These are phyloP conservation scores for Agrochola lota DNA, from an alignment of 2,888 invertebrate genomes.

Conservation along the genomic window DNA sequence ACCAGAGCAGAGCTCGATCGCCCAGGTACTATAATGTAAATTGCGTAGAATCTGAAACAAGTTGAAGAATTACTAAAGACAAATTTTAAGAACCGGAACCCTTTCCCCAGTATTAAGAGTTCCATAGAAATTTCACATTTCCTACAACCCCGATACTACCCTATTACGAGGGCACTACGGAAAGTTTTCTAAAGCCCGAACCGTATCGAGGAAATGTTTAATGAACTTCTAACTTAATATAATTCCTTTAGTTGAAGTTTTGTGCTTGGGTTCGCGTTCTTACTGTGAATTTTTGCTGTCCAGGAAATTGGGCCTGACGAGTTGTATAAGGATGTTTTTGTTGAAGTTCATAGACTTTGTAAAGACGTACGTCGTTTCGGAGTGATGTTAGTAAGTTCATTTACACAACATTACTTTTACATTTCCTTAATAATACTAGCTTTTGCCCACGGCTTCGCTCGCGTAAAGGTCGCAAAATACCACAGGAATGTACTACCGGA, in stretches of 20 bases:
- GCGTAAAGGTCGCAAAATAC: too few species aligned
- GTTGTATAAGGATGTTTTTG: conserved; percentile 20
- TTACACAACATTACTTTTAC: not conserved
- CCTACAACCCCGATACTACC: conserved; percentile 50
- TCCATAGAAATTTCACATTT: conserved; percentile 58
- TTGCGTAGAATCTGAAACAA: not conserved
- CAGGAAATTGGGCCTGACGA: conserved; percentile 46
- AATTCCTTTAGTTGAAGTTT: conserved; percentile 60
- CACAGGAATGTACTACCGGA: too few species aligned
- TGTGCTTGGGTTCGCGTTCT: conserved; percentile 36
- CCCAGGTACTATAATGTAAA: too few species aligned
- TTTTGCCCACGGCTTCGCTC: too few species aligned
- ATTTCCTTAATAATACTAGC: too few species aligned
- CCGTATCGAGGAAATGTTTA: conserved; percentile 66
- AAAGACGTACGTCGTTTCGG: not conserved
- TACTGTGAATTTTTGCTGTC: conserved; percentile 50
- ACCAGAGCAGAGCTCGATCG: too few species aligned
- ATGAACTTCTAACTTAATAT: conserved; percentile 66
- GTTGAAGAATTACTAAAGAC: not conserved
- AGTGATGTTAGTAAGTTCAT: not conserved
- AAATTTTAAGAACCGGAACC: not conserved
- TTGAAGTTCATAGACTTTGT: conserved; percentile 18
- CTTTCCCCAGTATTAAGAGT: conserved; percentile 5
- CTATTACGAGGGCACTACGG: conserved; percentile 56
- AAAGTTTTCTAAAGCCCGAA: conserved; percentile 60